A percentile compares a stretch with the other conserved stretches of the same genome.
phyloP scores from a whole-genome alignment of 2,888 invertebrate genomes.

The Ormia ochracea region DNA sequence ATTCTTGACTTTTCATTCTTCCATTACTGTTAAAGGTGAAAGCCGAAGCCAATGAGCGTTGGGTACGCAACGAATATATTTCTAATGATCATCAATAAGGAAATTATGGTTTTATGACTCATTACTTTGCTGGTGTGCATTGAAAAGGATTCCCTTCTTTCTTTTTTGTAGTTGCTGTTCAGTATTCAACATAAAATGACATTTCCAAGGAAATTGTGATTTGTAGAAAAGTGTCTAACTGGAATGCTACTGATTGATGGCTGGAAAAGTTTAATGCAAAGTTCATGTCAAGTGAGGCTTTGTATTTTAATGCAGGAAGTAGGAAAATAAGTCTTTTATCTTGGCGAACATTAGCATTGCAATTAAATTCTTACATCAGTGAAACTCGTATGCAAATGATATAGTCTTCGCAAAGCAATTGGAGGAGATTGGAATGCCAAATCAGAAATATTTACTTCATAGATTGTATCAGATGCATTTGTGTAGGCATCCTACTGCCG shows the following conservation, averaged over 20 bases:
- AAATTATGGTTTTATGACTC: constrained; percentile 51
- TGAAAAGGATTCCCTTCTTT: neutral
- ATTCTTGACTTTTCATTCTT: constrained; percentile 24
- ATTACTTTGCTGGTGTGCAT: constrained; percentile 45
- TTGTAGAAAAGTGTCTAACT: neutral
- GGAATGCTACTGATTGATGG: constrained; percentile 13
- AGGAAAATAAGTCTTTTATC: neutral
- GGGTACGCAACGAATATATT: neutral
- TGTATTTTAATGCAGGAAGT: neutral
- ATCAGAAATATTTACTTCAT: no score
- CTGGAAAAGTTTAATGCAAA: neutral
- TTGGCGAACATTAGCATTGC: neutral
- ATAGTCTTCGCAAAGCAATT: neutral
- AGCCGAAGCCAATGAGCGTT: neutral
- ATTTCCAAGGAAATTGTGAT: constrained; percentile 17
- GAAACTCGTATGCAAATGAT: no score
- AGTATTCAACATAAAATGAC: neutral
- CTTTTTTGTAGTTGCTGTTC: constrained; percentile 1
- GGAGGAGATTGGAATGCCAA: no score
- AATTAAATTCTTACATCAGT: neutral
- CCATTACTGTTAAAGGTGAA: neutral
- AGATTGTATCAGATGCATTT: no score
- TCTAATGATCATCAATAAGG: constrained; percentile 36
- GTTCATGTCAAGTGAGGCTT: neutral
- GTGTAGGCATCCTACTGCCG: no score